Base-by-base conservation (phyloP, 2,113 vertebrate genomes). In the Chrysemys picta region DNA sequence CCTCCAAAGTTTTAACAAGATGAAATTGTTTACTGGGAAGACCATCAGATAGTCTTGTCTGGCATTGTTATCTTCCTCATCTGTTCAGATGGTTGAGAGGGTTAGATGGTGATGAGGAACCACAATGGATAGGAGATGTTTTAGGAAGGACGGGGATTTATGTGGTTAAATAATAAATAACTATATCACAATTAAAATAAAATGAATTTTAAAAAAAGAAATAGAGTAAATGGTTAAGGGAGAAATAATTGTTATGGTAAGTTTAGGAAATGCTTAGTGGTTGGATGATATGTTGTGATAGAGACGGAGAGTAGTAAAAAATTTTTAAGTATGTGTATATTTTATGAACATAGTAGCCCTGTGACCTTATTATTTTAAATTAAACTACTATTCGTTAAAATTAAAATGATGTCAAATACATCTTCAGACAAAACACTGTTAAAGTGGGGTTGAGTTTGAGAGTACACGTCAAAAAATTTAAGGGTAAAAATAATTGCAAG, bases 101-200 rank as follows among this genome's bases (percentile, higher is more conserved):
- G 14, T 65, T n/a, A n/a, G 65, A n/a, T 59, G 10, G 45, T 62
- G 29, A 1, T 69, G 27, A 8, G 53, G 47, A 52, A 82, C 87
- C n/a, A 27, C 19, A 84, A 42, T 38, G 12, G 35, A 59, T 0
- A 0, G 14, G 38, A 82, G 11, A 29, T 47, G n/a, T 17, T 82
- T 81, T 69, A 35, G 90, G 6, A 22, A 31, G 85, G 69, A 69
- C 17, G 49, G 29, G 76, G 19, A 45, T 82, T 80, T 88, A 27
- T 72, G 1, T 82, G 5, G 87, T 88, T 54, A 80, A 87, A 50
- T 5, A 79, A 16, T 59, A 85, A 85, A 83, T 29, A 62, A 57
- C 75, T 57, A 45, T 25, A 76, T 76, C 42, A 45, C 3, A 76
- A 76, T 13, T 45, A 45, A 17, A 27, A 42, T 76, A 45, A 82